Base-by-base conservation (phyloP, 2,797 vertebrate genomes). In the Thalassophryne amazonica region DNA sequence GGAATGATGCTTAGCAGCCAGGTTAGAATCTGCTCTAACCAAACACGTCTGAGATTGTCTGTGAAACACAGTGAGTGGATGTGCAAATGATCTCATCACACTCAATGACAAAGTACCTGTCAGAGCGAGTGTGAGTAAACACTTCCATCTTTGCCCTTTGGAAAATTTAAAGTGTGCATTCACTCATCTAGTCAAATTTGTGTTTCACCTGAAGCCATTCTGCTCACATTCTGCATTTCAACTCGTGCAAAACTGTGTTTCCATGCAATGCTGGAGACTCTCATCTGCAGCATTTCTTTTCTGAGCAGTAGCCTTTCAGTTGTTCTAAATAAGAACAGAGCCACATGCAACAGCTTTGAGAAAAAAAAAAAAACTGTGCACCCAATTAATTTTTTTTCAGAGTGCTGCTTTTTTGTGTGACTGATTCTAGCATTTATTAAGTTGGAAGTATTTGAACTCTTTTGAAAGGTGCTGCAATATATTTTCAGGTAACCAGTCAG, bases 111-210 rank as follows among this genome's bases (percentile, higher is more conserved):
- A 45, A 48, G 47, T 43, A 35, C 8, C 14, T 72, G 43, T 47
- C 34, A 29, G 17, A 42, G 4, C 29, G 11, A 42, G n/a, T 34
- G 15, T 50, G 27, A 56, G 17, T 53, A 66, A 64, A 53, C 29
- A 32, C 34, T 43, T 39, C 4, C 28, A 17, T 24, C 9, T 23
- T 43, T 30, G 9, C 22, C 19, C 20, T 45, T 39, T 0, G 50
- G 16, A 54, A 42, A 36, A 41, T 14, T 0, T 33, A 7, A 3
- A 17, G 25, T n/a, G 24, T 39, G 22, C 18, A n/a, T 35, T 11
- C 32, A 22, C 21, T 24, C 9, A 43, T 19, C 18, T 3, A 47
- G 17, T 12, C 8, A 23, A 12, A 52, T 40, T 4, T 7, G 19
- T 18, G 20, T 7, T 19, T 17, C 20, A 19, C 7, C 24, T 18